Percentiles rank a stretch among this genome's conserved stretches.
phyloP scores from a whole-genome alignment of 2,113 vertebrate genomes.

The Zosterops lateralis region DNA sequence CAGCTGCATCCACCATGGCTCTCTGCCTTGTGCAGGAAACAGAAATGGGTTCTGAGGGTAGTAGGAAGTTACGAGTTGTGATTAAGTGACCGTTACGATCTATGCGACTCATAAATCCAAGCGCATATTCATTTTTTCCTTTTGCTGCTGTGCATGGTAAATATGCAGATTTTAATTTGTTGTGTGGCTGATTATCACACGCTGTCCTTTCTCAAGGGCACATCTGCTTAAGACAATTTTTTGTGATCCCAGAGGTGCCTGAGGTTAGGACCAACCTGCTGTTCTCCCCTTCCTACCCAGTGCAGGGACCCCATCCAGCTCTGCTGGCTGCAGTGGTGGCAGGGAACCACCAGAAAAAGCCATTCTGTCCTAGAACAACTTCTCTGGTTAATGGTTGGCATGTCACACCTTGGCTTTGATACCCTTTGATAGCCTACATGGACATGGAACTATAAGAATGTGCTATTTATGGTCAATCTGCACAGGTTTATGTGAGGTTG shows the following conservation, averaged over 20 bases:
- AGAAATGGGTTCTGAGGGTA: neutral
- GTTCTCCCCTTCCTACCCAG: neutral
- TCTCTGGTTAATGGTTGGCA: rapidly evolving
- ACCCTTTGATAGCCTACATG: rapidly evolving
- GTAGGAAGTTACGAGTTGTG: neutral
- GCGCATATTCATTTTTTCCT: rapidly evolving
- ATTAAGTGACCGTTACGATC: neutral
- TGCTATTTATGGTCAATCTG: neutral
- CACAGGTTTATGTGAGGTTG: neutral
- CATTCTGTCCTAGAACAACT: neutral
- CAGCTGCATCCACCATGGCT: neutral
- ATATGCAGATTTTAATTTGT: neutral
- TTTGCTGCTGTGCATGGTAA: neutral
- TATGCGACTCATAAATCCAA: neutral
- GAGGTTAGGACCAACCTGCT: neutral
- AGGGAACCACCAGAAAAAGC: neutral
- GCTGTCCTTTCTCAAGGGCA: slow-evolving; percentile 1
- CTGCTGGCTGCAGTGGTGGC: neutral
- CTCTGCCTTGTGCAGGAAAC: neutral
- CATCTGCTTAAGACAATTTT: neutral
- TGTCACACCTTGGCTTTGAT: neutral
- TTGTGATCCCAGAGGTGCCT: neutral
- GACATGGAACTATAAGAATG: rapidly evolving
- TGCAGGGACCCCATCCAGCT: neutral
- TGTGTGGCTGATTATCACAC: neutral